These are phyloP conservation scores for Euwallacea fornicatus DNA, from an alignment of 1,140 invertebrate genomes.

Conservation along the genomic window DNA sequence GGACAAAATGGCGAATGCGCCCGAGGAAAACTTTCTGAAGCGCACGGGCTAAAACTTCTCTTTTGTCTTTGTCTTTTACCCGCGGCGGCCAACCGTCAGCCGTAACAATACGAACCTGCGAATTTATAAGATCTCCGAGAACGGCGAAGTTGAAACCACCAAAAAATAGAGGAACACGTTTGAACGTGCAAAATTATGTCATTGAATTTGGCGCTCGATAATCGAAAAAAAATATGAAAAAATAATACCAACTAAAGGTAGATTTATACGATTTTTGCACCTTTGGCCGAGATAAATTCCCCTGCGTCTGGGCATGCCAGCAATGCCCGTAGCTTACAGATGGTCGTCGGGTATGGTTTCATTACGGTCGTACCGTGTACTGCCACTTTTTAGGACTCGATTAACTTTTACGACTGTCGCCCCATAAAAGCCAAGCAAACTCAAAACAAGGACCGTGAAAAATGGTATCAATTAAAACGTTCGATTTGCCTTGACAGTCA, in stretches of 20 bases:
- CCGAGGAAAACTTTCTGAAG: no score
- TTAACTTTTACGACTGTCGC: neutral
- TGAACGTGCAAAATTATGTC: no score
- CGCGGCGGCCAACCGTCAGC: no score
- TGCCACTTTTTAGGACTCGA: constrained; percentile 8
- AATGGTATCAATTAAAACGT: constrained; percentile 30
- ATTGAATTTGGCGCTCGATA: neutral
- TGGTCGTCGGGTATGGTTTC: constrained; percentile 10
- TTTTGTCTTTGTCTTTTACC: no score
- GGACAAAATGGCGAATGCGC: no score
- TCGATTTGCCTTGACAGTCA: constrained; percentile 21
- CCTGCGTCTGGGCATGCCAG: constrained; percentile 10
- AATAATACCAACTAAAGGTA: neutral
- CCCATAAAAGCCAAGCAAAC: constrained; percentile 7
- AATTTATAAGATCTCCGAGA: no score
- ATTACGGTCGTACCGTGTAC: constrained; percentile 9
- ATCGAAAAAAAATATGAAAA: neutral
- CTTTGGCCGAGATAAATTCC: constrained; percentile 6
- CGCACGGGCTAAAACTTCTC: no score
- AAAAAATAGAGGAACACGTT: no score
- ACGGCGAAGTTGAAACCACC: no score
- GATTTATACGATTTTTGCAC: constrained; percentile 19
- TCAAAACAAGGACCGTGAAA: constrained; percentile 7
- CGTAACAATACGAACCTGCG: no score
- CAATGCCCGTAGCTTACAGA: neutral